A percentile compares a stretch with the other conserved stretches of the same genome.
These are phyloP conservation scores for Brachyptera putata DNA, from an alignment of 2,888 invertebrate species.

Conservation along the genomic window DNA sequence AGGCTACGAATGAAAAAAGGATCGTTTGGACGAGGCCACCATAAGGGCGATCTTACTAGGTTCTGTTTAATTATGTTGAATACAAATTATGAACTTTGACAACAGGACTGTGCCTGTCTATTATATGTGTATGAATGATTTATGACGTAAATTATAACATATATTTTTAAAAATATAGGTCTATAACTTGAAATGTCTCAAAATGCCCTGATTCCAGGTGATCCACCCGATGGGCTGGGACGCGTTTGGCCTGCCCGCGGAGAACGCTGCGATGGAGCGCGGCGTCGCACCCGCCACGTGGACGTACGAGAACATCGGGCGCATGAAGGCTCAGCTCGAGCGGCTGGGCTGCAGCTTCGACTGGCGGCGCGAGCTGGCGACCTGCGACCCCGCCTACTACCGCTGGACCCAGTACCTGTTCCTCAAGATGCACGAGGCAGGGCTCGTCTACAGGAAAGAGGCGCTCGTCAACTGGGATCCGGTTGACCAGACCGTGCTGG, in stretches of 20 bases:
- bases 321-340: slow-evolving; percentile 77
- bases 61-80: too few species aligned
- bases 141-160: neutral
- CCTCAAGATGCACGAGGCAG: slow-evolving; percentile 76
- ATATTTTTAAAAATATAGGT: neutral
- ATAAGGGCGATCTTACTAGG: too few species aligned
- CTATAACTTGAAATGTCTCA: neutral
- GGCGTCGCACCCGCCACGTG: slow-evolving; percentile 76
- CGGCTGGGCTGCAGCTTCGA: slow-evolving; percentile 82
- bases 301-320: slow-evolving; percentile 79
- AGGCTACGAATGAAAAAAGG: too few species aligned
- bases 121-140: too few species aligned
- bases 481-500: slow-evolving; percentile 92
- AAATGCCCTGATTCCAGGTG: slow-evolving; percentile 44
- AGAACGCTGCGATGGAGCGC: slow-evolving; percentile 93
- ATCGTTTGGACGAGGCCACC: too few species aligned
- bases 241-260: slow-evolving; percentile 97
- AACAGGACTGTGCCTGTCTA: too few species aligned
- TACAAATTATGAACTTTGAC: too few species aligned
- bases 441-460: slow-evolving; percentile 81
- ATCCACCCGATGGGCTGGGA: slow-evolving; percentile 99
- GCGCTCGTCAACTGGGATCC: slow-evolving; percentile 98
- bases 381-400: slow-evolving; percentile 85
- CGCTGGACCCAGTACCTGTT: slow-evolving; percentile 96
- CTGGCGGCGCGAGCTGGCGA: slow-evolving; percentile 86